These are phyloP conservation scores for Pterobdella sp. DNA, from an alignment of 2,888 invertebrate species.

Conservation along the genomic window DNA sequence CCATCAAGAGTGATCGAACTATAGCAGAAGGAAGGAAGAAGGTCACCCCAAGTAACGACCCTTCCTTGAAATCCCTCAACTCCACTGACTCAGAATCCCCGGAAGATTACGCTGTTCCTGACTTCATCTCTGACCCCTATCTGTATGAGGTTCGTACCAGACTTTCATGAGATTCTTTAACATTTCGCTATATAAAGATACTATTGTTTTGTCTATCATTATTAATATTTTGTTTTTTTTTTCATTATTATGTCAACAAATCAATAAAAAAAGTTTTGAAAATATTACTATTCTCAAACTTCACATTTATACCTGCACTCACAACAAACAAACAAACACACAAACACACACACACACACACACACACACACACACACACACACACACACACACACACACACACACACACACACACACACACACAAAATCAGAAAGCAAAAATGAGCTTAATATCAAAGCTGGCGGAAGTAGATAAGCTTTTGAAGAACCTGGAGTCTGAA, in stretches of 20 bases:
- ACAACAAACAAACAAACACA: not conserved
- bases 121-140: not conserved
- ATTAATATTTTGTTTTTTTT: too few species aligned
- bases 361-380: not conserved
- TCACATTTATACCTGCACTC: too few species aligned
- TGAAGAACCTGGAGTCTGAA: slow-evolving; percentile 77
- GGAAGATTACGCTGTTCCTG: too few species aligned
- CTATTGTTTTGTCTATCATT: too few species aligned
- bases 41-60: too few species aligned
- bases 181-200: too few species aligned
- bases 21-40: too few species aligned
- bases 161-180: too few species aligned
- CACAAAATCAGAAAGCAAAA: not conserved
- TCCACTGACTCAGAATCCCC: too few species aligned
- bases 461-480: slow-evolving; percentile 73
- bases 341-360: not conserved
- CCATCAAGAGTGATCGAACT: too few species aligned
- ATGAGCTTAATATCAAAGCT: slow-evolving; percentile 55
- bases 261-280: not conserved
- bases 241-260: too few species aligned
- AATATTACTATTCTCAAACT: not conserved
- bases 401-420: not conserved
- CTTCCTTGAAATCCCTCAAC: too few species aligned
- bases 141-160: slow-evolving; percentile 11
- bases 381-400: not conserved